Evolutionary conservation across 1,140 invertebrate species (phyloP).

Genomic region (Oscheius sp.): DNA sequence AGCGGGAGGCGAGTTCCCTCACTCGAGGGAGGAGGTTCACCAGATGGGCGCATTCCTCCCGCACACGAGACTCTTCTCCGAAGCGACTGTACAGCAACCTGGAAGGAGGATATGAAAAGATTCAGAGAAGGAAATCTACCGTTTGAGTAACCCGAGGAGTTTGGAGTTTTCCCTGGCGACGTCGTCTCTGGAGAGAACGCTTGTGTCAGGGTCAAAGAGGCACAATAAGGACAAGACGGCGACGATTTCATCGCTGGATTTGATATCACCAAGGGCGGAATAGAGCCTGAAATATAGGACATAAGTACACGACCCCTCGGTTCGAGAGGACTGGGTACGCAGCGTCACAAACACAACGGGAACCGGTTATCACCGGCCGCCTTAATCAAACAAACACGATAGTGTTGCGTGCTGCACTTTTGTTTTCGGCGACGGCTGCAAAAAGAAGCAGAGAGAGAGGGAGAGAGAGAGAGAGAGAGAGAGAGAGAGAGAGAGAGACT

Average conservation of each 20-base stretch:
- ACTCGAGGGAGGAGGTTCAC: background rate
- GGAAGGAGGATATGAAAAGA: background rate
- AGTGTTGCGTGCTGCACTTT: too few species aligned
- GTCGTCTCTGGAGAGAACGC: background rate
- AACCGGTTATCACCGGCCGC: too few species aligned
- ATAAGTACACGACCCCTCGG: too few species aligned
- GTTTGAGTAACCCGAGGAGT: background rate
- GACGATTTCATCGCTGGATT: background rate
- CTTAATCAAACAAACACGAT: too few species aligned
- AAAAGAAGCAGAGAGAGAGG: too few species aligned
- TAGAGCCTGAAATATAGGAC: constrained; percentile 1
- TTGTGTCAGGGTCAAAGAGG: background rate
- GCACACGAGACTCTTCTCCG: background rate
- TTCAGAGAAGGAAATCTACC: background rate
- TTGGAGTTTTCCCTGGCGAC: background rate
- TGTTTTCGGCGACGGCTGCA: too few species aligned
- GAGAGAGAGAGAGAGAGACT: background rate
- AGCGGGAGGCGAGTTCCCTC: background rate
- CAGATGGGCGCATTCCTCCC: background rate
- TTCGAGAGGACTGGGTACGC: too few species aligned
- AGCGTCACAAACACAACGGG: too few species aligned
- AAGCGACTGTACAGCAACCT: background rate
- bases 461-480: too few species aligned
- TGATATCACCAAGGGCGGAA: background rate
- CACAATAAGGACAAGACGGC: background rate